Evolutionary conservation across 2,888 invertebrate genomes (phyloP).

Genomic region (Lasioglossum leucozonium): DNA sequence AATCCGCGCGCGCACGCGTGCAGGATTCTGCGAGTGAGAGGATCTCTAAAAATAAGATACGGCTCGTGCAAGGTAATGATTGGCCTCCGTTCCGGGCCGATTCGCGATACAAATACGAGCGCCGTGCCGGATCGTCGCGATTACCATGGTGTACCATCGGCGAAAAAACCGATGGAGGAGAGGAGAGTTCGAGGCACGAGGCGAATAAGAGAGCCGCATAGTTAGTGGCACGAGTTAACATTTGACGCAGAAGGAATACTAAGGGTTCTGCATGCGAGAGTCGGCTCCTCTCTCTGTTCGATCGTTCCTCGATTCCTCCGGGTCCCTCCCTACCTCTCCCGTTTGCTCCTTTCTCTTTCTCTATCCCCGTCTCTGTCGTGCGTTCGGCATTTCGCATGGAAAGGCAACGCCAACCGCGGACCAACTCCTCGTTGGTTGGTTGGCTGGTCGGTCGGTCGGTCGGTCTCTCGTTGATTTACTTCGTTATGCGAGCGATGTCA

Average conservation of each 20-base stretch:
- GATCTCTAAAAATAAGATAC: slow-evolving; percentile 64
- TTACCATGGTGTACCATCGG: slow-evolving; percentile 73
- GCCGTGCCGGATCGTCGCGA: slow-evolving; percentile 46
- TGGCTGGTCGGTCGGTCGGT: neutral
- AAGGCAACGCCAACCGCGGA: slow-evolving; percentile 33
- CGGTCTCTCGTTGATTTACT: slow-evolving; percentile 67
- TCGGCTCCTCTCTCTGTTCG: slow-evolving; percentile 1
- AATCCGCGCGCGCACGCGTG: slow-evolving; percentile 18
- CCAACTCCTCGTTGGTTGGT: slow-evolving; percentile 19
- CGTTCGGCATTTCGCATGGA: slow-evolving; percentile 63
- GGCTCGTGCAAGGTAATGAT: slow-evolving; percentile 69
- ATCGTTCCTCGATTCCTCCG: slow-evolving; percentile 13
- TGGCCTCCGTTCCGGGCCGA: slow-evolving; percentile 67
- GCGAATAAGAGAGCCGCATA: slow-evolving; percentile 73
- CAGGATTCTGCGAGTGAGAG: slow-evolving; percentile 22
- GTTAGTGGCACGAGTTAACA: slow-evolving; percentile 81
- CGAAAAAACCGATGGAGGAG: slow-evolving; percentile 28
- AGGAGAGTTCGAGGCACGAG: slow-evolving; percentile 44
- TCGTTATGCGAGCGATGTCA: slow-evolving; percentile 76
- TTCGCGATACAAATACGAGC: slow-evolving; percentile 76
- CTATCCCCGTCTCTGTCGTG: slow-evolving; percentile 25
- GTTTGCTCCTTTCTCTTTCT: slow-evolving; percentile 44
- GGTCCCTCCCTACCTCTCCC: neutral
- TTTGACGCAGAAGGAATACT: slow-evolving; percentile 82
- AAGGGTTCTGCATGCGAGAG: slow-evolving; percentile 72